phyloP scores from a whole-genome alignment of 2,113 vertebrate genomes.

The Rana temporaria region DNA sequence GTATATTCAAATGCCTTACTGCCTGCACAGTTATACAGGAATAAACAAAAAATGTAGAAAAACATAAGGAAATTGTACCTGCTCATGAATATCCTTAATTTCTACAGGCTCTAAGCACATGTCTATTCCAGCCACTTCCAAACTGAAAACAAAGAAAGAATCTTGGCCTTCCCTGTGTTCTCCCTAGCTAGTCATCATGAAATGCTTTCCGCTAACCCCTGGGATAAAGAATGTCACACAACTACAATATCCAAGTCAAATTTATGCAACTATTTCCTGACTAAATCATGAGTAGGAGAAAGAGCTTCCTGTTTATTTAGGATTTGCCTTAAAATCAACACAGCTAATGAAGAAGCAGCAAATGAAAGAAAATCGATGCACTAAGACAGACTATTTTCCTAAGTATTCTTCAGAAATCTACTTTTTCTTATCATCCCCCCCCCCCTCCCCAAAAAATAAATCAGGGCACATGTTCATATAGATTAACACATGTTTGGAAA shows the following conservation, averaged over 20 bases:
- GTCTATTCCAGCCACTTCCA: not conserved
- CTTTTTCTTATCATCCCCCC: not conserved
- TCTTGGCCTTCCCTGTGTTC: conserved; percentile 1
- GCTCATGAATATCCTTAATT: too few species aligned
- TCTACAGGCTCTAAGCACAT: not conserved
- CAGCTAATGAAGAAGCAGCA: not conserved
- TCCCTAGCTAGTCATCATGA: not conserved
- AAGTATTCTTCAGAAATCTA: not conserved
- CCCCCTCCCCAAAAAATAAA: not conserved
- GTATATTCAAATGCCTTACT: too few species aligned
- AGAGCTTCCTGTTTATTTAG: conserved; percentile 55
- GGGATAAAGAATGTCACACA: conserved; percentile 49
- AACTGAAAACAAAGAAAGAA: conserved; percentile 7
- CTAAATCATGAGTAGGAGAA: conserved; percentile 61
- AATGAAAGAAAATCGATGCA: not conserved
- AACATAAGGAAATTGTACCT: not conserved
- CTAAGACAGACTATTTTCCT: not conserved
- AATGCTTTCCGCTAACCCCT: conserved; percentile 44
- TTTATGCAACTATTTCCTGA: conserved; percentile 64
- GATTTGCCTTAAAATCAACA: conserved; percentile 1
- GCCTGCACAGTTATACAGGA: too few species aligned
- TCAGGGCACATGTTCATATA: too few species aligned
- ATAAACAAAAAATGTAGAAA: not conserved
- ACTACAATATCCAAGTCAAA: conserved; percentile 58
- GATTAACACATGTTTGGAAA: too few species aligned